Percentiles rank a stretch among this genome's conserved stretches.
Conservation (phyloP, 2,113 vertebrate species). For the Donacobius atricapilla region DNA sequence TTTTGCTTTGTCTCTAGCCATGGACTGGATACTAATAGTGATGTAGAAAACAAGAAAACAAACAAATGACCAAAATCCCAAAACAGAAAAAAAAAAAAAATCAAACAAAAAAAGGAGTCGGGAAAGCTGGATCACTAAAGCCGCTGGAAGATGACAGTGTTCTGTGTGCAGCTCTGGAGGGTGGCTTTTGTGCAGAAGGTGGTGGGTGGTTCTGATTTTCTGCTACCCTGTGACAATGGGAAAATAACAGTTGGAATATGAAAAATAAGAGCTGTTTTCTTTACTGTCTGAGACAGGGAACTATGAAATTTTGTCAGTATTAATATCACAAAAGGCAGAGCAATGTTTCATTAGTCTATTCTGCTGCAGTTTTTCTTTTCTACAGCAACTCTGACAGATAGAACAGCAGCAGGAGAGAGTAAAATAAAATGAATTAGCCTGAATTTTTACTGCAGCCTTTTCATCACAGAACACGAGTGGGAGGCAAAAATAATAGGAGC, state of each 20-base stretch:
- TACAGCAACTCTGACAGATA: neutral
- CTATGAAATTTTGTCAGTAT: constrained; percentile 13
- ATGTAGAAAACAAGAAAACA: neutral
- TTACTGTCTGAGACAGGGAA: neutral
- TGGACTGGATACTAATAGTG: neutral
- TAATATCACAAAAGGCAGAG: neutral
- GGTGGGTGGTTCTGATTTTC: constrained; percentile 31
- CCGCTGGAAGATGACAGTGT: neutral
- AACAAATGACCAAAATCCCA: neutral
- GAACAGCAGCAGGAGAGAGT: neutral
- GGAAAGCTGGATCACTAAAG: neutral
- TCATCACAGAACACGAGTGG: neutral
- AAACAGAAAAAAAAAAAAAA: neutral
- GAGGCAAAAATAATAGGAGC: constrained; percentile 37
- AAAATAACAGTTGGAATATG: constrained; percentile 16
- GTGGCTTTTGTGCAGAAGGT: constrained; percentile 1
- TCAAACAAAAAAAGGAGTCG: neutral
- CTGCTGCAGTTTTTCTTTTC: neutral
- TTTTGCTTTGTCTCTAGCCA: neutral
- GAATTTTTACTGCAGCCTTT: constrained; percentile 21
- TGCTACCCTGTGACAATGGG: neutral
- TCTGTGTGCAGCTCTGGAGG: neutral
- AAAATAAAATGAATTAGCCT: constrained; percentile 33
- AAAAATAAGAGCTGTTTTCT: constrained; percentile 21
- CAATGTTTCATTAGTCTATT: constrained; percentile 8